Evolutionary conservation across 2,888 invertebrate species (phyloP).

Genomic region (Amiota minor): DNA sequence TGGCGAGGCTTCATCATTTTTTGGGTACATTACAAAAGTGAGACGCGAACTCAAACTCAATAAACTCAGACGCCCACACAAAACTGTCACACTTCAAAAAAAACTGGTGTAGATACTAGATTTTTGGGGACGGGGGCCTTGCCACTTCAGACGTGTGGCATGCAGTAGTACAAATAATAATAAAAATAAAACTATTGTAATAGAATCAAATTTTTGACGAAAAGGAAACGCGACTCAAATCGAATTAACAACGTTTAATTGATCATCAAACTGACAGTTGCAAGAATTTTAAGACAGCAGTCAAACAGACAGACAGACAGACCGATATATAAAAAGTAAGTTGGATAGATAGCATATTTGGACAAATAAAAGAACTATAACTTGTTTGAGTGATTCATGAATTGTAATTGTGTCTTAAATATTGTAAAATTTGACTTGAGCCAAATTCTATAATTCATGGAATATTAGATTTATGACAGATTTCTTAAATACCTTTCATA

Average conservation of each 20-base stretch:
- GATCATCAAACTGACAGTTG: conserved; percentile 56
- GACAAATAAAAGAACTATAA: too few species aligned
- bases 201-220: not conserved
- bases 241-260: conserved; percentile 60
- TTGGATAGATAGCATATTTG: too few species aligned
- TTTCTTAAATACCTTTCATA: not conserved
- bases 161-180: too few species aligned
- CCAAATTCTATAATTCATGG: not conserved
- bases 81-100: conserved; percentile 13
- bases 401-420: not conserved
- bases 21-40: too few species aligned
- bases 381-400: too few species aligned
- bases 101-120: not conserved
- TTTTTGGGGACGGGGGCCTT: not conserved
- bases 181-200: not conserved
- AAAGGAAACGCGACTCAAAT: conserved; percentile 4
- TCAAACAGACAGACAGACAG: not conserved
- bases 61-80: not conserved
- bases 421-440: not conserved
- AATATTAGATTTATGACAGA: not conserved
- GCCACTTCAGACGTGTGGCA: too few species aligned
- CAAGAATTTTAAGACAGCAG: not conserved
- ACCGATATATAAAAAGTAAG: not conserved
- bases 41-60: not conserved
- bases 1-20: not conserved